Base-by-base conservation (phyloP, 1,140 invertebrate genomes). In the Euwallacea fornicatus region DNA sequence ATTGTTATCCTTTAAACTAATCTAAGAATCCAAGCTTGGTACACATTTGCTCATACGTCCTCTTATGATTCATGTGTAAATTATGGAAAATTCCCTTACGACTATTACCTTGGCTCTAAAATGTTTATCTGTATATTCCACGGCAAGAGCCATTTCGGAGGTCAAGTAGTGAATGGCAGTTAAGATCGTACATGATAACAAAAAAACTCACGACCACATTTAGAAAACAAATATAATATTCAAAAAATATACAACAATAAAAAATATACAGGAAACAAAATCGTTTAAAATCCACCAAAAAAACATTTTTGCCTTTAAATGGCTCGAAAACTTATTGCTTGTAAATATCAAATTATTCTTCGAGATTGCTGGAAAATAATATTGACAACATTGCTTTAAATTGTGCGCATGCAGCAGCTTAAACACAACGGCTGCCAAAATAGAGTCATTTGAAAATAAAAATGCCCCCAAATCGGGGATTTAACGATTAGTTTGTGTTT, bases 201-300 rank as follows among this genome's bases (percentile, higher is more conserved):
- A 10, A n/a, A n/a, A 53, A 53, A 53, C 10, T 6, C n/a, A 53
- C 10, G n/a, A 53, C 7, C 16, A 53, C 7, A 50, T 50, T 50
- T 50, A 56, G 54, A 56, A 56, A 56, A 56, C n/a, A 56, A 56
- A 56, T 15, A 56, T 56, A 50, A 33, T 50, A 50, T 50, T 50
- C 46, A 50, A 50, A 50, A 50, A 33, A 33, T 50, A 50, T 50
- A 50, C 46, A 50, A 50, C 46, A 50, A 50, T 50, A 50, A 50
- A 50, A 11, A 50, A 50, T 50, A 6, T 50, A 50, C 46, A 50
- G 7, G 46, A 33, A 33, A 33, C 46, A 33, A 42, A 41, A 8
- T 61, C 16, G 2, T 61, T 50, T 50, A 50, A 33, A 33, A 33
- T 33, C 21, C 21, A 33, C 4, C 1, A 33, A 33, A 33, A 33